Conservation (phyloP, 2,888 invertebrate genomes). For the Capitulum mitella region DNA sequence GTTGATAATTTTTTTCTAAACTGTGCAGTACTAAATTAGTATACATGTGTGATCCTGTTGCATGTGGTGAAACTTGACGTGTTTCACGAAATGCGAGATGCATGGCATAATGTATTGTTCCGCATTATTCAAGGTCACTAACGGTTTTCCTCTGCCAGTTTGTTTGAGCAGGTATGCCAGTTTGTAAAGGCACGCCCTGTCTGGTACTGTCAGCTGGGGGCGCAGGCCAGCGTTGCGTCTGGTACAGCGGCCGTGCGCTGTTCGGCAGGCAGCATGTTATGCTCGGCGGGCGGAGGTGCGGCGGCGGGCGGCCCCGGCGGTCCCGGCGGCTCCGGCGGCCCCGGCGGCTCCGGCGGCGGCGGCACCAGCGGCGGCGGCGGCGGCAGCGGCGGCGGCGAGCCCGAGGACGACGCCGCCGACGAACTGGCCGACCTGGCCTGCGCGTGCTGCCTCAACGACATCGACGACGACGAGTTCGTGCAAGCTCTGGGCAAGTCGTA, state of each 20-base stretch:
- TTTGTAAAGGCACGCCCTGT: neutral
- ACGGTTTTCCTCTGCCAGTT: neutral
- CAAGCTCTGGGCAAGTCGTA: conserved; percentile 75
- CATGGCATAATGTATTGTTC: neutral
- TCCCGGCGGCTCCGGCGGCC: neutral
- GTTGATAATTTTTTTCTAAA: too few species aligned
- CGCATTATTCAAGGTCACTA: neutral
- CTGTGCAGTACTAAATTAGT: too few species aligned
- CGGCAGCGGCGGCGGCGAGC: neutral
- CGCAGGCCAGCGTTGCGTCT: neutral
- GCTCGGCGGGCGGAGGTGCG: neutral
- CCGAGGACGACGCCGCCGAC: conserved; percentile 29
- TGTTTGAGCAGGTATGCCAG: neutral
- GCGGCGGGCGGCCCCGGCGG: neutral
- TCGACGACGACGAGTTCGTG: conserved; percentile 68
- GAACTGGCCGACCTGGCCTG: conserved; percentile 46
- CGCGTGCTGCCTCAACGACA: conserved; percentile 65
- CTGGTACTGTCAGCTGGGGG: neutral
- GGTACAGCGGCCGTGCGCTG: neutral
- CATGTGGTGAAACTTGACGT: too few species aligned
- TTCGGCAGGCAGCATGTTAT: neutral
- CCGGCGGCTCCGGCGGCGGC: neutral
- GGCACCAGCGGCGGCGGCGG: neutral
- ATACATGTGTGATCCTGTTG: too few species aligned
- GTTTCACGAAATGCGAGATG: too few species aligned